Percentiles rank a stretch among this genome's conserved stretches.
phyloP scores from a whole-genome alignment of 1,140 invertebrate genomes.

The Camponotus floridanus region DNA sequence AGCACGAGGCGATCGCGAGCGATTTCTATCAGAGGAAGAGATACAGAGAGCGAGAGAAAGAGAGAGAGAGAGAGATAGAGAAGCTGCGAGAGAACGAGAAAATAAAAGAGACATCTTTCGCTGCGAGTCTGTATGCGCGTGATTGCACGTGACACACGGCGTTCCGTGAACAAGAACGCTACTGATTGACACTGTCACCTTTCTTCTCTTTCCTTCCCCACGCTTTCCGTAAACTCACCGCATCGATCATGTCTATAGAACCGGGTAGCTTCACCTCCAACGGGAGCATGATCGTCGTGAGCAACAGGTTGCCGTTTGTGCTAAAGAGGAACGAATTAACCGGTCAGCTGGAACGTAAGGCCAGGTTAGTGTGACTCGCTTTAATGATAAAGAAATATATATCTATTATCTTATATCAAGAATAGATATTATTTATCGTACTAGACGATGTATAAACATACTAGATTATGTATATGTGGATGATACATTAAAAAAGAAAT shows the following conservation, averaged over 20 bases:
- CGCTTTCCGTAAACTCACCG: conserved; percentile 17
- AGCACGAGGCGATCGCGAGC: conserved; percentile 12
- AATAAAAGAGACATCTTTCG: conserved; percentile 34
- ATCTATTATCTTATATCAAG: no score
- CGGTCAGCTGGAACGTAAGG: conserved; percentile 91
- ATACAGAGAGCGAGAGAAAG: background rate
- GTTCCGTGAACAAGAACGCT: conserved; percentile 18
- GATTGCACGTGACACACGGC: conserved; percentile 57
- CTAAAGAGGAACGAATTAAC: conserved; percentile 91
- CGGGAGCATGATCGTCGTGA: conserved; percentile 95
- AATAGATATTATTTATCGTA: background rate
- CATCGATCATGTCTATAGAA: conserved; percentile 80
- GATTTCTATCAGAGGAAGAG: conserved; percentile 14
- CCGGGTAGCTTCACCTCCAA: conserved; percentile 84
- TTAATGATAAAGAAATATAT: background rate
- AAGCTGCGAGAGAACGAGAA: background rate
- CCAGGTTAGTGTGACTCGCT: conserved; percentile 89
- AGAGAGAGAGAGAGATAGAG: background rate
- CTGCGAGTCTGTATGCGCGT: conserved; percentile 43
- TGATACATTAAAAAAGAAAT: no score
- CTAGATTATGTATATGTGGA: no score
- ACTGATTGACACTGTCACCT: conserved; percentile 1
- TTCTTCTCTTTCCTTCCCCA: conserved; percentile 6
- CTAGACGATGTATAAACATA: background rate
- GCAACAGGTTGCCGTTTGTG: conserved; percentile 95